Percentiles rank a stretch among this genome's conserved stretches.
phyloP scores from a whole-genome alignment of 2,888 invertebrate species.

The Alentia gelatinosa region DNA sequence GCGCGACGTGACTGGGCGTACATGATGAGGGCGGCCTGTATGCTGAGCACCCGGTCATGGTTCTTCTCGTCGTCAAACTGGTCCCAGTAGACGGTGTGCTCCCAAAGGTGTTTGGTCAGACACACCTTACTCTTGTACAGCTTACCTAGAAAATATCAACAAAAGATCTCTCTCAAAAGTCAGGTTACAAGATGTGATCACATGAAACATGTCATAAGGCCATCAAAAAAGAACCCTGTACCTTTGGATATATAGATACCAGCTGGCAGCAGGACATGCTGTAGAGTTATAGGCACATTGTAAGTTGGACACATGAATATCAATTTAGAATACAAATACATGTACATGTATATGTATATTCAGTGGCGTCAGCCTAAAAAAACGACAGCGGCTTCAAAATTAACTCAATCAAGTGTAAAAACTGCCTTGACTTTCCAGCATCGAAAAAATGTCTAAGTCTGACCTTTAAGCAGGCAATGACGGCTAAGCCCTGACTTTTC shows the following conservation, averaged over 20 bases:
- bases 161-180: background rate
- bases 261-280: too few relatives aligned
- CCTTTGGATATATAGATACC: too few relatives aligned
- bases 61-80: constrained; percentile 75
- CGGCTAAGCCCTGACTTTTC: too few relatives aligned
- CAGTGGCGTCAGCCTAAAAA: background rate
- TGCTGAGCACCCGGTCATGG: constrained; percentile 76
- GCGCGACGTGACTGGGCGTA: constrained; percentile 56
- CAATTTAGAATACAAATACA: background rate
- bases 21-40: constrained; percentile 77
- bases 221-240: too few relatives aligned
- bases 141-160: constrained; percentile 73
- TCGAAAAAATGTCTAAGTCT: too few relatives aligned
- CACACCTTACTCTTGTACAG: constrained; percentile 78
- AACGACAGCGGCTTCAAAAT: too few relatives aligned
- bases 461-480: too few relatives aligned
- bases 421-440: too few relatives aligned
- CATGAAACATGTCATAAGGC: background rate
- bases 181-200: background rate
- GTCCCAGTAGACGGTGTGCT: constrained; percentile 78
- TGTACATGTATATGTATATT: too few relatives aligned
- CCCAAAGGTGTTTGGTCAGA: constrained; percentile 78
- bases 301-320: too few relatives aligned
- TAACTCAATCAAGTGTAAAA: too few relatives aligned
- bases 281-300: too few relatives aligned